A percentile compares a stretch with the other conserved stretches of the same genome.
phyloP scores from a whole-genome alignment of 2,888 invertebrate genomes.

The Galerucella pusilla region DNA sequence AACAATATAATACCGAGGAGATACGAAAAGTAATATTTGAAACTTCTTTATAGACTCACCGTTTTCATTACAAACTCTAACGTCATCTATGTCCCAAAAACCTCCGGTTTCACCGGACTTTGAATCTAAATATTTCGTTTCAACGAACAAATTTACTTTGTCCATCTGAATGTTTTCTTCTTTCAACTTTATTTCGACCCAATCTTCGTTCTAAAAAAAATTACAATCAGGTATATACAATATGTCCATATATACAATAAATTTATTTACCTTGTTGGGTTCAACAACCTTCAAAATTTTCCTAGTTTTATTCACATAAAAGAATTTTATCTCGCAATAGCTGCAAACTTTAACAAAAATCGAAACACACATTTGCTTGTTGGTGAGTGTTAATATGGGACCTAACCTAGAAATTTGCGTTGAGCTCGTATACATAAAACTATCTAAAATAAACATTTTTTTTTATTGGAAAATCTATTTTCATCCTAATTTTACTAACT shows the following conservation, averaged over 20 bases:
- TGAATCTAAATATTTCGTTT: constrained; percentile 54
- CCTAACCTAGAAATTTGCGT: constrained; percentile 57
- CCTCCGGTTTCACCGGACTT: constrained; percentile 46
- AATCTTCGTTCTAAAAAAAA: constrained; percentile 51
- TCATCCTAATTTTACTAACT: constrained; percentile 51
- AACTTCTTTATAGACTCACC: constrained; percentile 48
- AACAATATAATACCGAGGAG: background rate
- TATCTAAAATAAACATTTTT: constrained; percentile 50
- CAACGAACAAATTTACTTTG: constrained; percentile 57
- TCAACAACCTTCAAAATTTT: constrained; percentile 49
- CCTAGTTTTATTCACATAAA: constrained; percentile 48
- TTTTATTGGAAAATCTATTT: background rate
- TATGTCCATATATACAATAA: background rate
- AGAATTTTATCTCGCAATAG: constrained; percentile 58
- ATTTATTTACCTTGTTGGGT: constrained; percentile 41
- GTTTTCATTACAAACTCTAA: constrained; percentile 59
- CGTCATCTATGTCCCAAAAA: constrained; percentile 61
- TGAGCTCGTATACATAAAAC: constrained; percentile 57
- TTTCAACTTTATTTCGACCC: constrained; percentile 58
- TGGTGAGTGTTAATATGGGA: constrained; percentile 52
- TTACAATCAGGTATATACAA: background rate
- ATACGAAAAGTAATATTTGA: background rate
- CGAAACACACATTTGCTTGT: constrained; percentile 57
- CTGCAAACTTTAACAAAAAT: constrained; percentile 56
- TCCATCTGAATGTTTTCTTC: constrained; percentile 54